Base-by-base conservation (phyloP, 2,888 invertebrate species). In the Drosophila subsilvestris region DNA sequence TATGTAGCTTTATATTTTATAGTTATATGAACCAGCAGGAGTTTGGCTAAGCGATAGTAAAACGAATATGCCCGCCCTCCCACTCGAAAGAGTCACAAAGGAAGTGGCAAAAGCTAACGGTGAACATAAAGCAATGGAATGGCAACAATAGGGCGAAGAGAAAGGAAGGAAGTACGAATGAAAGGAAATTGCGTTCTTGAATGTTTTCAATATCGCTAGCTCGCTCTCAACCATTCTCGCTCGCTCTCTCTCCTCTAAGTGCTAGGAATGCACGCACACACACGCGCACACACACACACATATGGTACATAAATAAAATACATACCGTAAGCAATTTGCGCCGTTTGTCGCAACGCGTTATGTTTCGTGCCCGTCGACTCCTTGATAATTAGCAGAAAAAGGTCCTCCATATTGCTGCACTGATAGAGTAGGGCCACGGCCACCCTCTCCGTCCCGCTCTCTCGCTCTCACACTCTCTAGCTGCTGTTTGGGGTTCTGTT, bases 291-390 rank as follows among this genome's bases (percentile, higher is more conserved):
- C 3, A 44, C n/a, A 50, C 8, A 53, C n/a, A 44, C 3, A 56
- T 5, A 37, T 22, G 43, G 12, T 37, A 27, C 43, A 32, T 29
- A 32, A 12, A 25, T 44, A 7, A n/a, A 17, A 22, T 12, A 88
- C 92, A 93, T 93, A 97, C 98, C 97, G 91, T 96, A 94, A 79
- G 97, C 97, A 93, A 97, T 96, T 93, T 97, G 97, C 89, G 97
- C 96, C 80, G 96, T 94, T 93, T 96, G 96, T 90, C 96, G 95
- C 81, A 98, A 92, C 79, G 94, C 93, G 65, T 94, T 93, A 74
- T 92, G 90, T 92, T 97, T 98, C 29, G 95, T 95, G 85, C 96
- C 95, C 56, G 95, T 94, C 70, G 97, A 96, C 93, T 98, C 98
- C 92, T 95, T 97, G 82, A 96, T 95, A 88, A 98, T 95, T 92